Conservation (phyloP, 2,113 vertebrate genomes). For the Leptobrachium leishanense region DNA sequence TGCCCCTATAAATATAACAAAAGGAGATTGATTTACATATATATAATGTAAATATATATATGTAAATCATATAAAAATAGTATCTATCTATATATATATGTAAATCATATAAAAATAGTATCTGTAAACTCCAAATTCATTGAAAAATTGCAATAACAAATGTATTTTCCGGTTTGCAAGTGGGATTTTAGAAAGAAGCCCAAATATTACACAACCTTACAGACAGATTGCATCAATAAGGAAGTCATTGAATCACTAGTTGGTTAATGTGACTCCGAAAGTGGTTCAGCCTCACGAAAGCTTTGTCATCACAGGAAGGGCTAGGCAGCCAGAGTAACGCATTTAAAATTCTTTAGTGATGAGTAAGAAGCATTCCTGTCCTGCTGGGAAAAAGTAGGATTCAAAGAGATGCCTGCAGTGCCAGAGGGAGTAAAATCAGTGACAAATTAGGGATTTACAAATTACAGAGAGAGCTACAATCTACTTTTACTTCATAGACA, state of each 20-base stretch:
- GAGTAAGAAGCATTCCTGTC: constrained; percentile 48
- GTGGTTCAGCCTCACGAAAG: constrained; percentile 37
- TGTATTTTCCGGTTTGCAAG: background rate
- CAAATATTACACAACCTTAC: constrained; percentile 20
- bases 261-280: constrained; percentile 44
- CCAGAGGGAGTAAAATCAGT: constrained; percentile 44
- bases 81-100: no score
- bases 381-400: constrained; percentile 47
- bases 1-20: no score
- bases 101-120: no score
- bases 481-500: constrained; percentile 50
- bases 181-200: background rate
- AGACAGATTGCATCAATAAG: constrained; percentile 44
- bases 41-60: no score
- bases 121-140: no score
- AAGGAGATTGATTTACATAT: no score
- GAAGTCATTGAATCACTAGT: constrained; percentile 46
- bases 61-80: no score
- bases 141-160: no score
- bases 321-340: constrained; percentile 34
- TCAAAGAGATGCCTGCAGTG: constrained; percentile 44
- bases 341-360: constrained; percentile 51
- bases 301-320: constrained; percentile 49
- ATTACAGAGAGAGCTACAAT: constrained; percentile 50
- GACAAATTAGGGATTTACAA: constrained; percentile 51